phyloP scores from a whole-genome alignment of 2,113 vertebrate species.

The Dicaeum eximium region DNA sequence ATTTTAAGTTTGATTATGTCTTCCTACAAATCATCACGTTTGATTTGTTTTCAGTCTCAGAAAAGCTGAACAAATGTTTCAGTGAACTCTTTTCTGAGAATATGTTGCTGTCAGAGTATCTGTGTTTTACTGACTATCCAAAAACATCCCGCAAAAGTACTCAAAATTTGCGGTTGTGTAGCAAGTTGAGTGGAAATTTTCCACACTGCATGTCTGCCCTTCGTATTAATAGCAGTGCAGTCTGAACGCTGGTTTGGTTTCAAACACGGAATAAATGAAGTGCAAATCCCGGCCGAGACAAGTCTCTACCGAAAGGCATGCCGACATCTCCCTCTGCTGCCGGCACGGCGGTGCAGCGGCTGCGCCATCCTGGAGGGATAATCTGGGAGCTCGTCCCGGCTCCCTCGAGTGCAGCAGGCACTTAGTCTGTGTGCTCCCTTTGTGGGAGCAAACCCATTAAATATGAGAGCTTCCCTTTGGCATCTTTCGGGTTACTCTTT shows the following conservation, averaged over 20 bases:
- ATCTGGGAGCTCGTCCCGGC: not conserved
- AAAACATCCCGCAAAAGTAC: conserved; percentile 40
- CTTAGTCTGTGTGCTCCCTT: too few relatives aligned
- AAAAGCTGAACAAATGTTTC: conserved; percentile 35
- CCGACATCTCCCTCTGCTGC: conserved; percentile 76
- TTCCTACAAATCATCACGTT: not conserved
- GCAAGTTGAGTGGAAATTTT: conserved; percentile 69
- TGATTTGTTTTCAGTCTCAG: conserved; percentile 18
- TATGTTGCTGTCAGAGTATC: conserved; percentile 14
- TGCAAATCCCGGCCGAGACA: not conserved
- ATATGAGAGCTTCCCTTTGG: not conserved
- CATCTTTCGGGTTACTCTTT: not conserved
- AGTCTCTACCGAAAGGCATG: conserved; percentile 41
- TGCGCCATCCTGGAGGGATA: not conserved
- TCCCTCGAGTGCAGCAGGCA: fast-evolving
- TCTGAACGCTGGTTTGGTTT: conserved; percentile 65
- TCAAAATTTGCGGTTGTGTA: conserved; percentile 52
- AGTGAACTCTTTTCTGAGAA: conserved; percentile 24
- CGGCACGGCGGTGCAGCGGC: not conserved
- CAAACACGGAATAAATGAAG: conserved; percentile 58
- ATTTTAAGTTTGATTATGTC: not conserved
- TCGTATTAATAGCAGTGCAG: conserved; percentile 62
- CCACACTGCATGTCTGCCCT: conserved; percentile 43
- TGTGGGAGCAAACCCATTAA: not conserved
- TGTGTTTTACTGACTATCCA: conserved; percentile 23